Evolutionary conservation across 1,140 invertebrate genomes (phyloP), one percentile per base, ranked within the genome.

Genomic region (Microplitis demolitor): DNA sequence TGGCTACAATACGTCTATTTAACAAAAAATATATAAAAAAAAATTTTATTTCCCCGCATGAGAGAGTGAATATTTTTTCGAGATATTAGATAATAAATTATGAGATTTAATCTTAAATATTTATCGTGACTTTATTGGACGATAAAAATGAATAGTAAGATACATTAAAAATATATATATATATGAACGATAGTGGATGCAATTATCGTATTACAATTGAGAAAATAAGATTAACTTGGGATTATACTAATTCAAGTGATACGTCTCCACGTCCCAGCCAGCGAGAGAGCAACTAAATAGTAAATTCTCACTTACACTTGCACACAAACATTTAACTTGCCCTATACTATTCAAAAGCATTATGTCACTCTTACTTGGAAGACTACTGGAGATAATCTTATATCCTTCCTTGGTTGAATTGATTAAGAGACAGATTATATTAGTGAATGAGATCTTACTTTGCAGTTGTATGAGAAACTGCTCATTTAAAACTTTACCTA

Each of bases 201-300:
- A 56, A 66, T 72, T 66, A 72, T 66, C 16, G 34, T 13, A 66
- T 66, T 72, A 66, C 51, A 66, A 66, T 72, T 66, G 62, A 54
- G 53, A 34, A 16, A 66, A 72, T 66, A n/a, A 62, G 71, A 72
- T 72, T 72, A 72, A 56, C 35, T 31, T 14, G n/a, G 45, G 51
- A 72, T 72, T 72, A 72, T 72, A 56, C 51, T 66, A 72, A 66
- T 60, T 66, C 60, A 71, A 35, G 63, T 66, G 24, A 66, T 67
- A 8, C 51, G 34, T 66, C 34, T 14, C 37, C 9, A n/a, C 4
- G 53, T 37, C 16, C 5, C 16, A 54, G 5, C 53, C 13, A 51
- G 31, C 14, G 39, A 70, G 54, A 62, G 24, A 50, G 35, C 58
- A 45, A 8, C 39, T 45, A 45, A 45, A 45, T 8, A 9, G 39